Base-by-base conservation (phyloP, 2,113 vertebrate genomes). In the Psettodes erumei region DNA sequence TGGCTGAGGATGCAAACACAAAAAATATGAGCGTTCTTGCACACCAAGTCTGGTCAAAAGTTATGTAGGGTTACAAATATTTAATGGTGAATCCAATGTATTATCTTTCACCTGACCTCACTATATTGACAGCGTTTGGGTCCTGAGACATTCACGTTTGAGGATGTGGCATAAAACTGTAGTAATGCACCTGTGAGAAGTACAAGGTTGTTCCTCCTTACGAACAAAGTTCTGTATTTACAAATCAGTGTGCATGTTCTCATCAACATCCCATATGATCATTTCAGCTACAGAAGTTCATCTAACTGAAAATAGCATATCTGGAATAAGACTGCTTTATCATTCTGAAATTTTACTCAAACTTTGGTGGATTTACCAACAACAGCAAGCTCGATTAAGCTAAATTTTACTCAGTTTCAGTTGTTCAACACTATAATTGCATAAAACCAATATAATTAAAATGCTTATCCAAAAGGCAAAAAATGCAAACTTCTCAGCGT, bases 201-300 rank as follows among this genome's bases (percentile, higher is more conserved):
- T 38, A 33, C 58, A 77, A 37, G 5, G 3, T 32, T 25, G 19
- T 68, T 66, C 55, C 47, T 73, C 23, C 4, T 51, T 4, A 16
- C 21, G 18, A 74, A 50, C 0, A 2, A 23, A 68, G 53, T 60
- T 59, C 43, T 66, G 53, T 13, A 18, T 60, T 72, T 64, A 40
- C 16, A 40, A 25, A 69, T 54, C 3, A 15, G 3, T n/a, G 19
- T 32, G 4, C 8, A 8, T 38, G 11, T 58, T 55, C 11, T n/a
- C 42, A 58, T 15, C n/a, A 40, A 32, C 27, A 51, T 58, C 15
- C 38, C 42, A 15, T 8, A 10, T 23, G 4, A 60, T 48, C 23
- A 48, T 38, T 48, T 58, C 4, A n/a, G 32, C 32, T 27, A 10
- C 23, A 18, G 47, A 3, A n/a, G 25, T 33, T 54, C 21, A 28